Evolutionary conservation across 2,113 vertebrate species (phyloP), one percentile per base, ranked within the genome.

Genomic region (Labeo rohita): DNA sequence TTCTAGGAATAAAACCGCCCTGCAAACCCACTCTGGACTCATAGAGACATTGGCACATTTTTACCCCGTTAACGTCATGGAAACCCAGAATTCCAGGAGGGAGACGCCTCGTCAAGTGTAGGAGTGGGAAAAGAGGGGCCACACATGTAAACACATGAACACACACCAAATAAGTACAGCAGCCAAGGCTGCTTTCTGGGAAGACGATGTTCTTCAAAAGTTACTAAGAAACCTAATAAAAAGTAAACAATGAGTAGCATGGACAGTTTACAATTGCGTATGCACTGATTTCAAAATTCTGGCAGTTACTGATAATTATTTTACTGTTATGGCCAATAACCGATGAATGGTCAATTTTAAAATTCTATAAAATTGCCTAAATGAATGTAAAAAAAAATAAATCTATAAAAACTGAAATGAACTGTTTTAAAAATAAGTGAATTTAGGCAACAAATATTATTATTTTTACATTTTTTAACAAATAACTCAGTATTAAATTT

Each of bases 21-120:
- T 68, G 13, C 80, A 68, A 34, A 61, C 16, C 47, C 43, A 52
- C 59, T 65, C 73, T 72, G 90, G 89, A 82, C 91, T 92, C 92
- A 91, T 90, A 90, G 90, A 89, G 84, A 86, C 87, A 92, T 89
- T 93, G 92, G 92, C 91, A 91, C 90, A 91, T 93, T 95, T 95
- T 94, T 92, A 92, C 91, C 92, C 92, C 90, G 92, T 93, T 90
- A 93, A 92, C 91, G 93, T 94, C 93, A 94, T 95, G 94, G 94
- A 95, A 95, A 95, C 93, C 90, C 92, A 83, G 89, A 93, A 94
- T 94, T 94, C 94, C 93, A 91, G 89, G 70, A 78, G 43, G 65
- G 18, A 10, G 23, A 73, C 15, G 47, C 79, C 89, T 91, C 92
- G 92, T 82, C 45, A 82, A 82, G 80, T 93, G 90, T 93, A 92